Conservation (phyloP, 2,113 vertebrate genomes). For the Sinocyclocheilus anophthalmus region DNA sequence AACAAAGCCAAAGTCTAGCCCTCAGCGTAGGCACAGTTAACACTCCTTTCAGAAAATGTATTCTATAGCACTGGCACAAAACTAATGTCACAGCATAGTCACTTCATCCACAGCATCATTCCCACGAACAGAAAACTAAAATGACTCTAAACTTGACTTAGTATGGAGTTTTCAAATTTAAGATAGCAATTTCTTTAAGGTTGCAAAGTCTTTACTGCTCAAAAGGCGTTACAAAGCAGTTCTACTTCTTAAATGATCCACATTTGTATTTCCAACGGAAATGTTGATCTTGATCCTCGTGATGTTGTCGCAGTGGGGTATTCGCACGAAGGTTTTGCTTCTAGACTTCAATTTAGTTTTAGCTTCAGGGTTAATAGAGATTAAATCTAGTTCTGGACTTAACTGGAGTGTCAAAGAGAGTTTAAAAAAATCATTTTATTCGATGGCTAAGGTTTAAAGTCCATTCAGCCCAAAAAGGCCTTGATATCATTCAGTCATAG, state of each 20-base stretch:
- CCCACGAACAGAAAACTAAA: not conserved
- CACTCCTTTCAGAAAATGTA: not conserved
- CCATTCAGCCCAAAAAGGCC: constrained; percentile 43
- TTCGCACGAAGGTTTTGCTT: constrained; percentile 83
- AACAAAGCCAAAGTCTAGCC: constrained; percentile 9
- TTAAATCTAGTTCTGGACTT: not conserved
- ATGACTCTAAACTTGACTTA: constrained; percentile 1
- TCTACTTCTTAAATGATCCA: constrained; percentile 77
- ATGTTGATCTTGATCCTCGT: constrained; percentile 81
- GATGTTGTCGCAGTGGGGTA: constrained; percentile 83
- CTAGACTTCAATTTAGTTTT: constrained; percentile 61
- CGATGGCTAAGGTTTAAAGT: constrained; percentile 52
- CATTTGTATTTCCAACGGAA: constrained; percentile 84
- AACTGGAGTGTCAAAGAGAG: not conserved
- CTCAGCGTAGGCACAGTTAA: not conserved
- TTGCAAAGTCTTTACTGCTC: not conserved
- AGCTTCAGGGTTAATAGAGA: not conserved
- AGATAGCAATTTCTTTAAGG: not conserved
- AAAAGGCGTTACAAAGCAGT: constrained; percentile 73
- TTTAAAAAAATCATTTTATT: constrained; percentile 32
- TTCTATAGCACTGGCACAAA: constrained; percentile 20
- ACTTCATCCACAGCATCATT: not conserved
- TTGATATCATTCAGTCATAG: constrained; percentile 31
- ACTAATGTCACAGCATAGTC: constrained; percentile 27
- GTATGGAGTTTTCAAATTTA: not conserved